Evolutionary conservation across 64 coral and sea anemone species (phyloP).

Genomic region (Dendronephthya gigantea): DNA sequence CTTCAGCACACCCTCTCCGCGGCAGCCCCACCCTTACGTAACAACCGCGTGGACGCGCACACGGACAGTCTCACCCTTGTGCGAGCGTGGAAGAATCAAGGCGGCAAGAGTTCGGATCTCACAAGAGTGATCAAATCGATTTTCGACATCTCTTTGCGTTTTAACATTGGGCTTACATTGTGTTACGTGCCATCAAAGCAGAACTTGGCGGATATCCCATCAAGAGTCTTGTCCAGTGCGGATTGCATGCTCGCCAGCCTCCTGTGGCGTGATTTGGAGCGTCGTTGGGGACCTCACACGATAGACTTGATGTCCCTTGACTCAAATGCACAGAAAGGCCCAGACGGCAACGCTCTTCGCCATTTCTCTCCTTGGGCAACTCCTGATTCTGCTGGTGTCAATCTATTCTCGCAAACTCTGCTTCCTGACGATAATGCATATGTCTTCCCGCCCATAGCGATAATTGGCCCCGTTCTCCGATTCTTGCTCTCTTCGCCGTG

Average conservation of each 20-base stretch:
- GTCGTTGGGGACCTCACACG: constrained; percentile 31
- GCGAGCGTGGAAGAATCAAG: constrained; percentile 28
- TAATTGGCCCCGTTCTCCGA: constrained; percentile 5
- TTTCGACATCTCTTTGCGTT: neutral
- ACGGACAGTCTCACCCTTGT: constrained; percentile 26
- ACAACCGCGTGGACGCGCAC: constrained; percentile 10
- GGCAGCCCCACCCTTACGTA: neutral
- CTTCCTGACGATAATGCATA: constrained; percentile 9
- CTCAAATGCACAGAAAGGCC: neutral
- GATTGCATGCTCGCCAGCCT: constrained; percentile 19
- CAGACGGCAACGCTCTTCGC: neutral
- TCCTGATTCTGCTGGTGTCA: constrained; percentile 7
- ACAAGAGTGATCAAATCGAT: constrained; percentile 13
- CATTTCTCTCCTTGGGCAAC: constrained; percentile 9
- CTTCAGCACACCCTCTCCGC: neutral
- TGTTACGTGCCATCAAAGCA: constrained; percentile 8
- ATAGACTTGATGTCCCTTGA: constrained; percentile 29
- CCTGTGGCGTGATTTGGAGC: neutral
- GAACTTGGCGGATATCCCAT: constrained; percentile 25
- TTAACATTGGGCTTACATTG: constrained; percentile 1
- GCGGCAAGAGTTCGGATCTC: constrained; percentile 20
- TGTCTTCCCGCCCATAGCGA: constrained; percentile 6
- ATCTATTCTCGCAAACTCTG: constrained; percentile 5
- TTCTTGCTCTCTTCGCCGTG: constrained; percentile 1
- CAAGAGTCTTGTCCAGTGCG: neutral